Conservation (phyloP, 2,888 invertebrate species). For the Amorpha juglandis region DNA sequence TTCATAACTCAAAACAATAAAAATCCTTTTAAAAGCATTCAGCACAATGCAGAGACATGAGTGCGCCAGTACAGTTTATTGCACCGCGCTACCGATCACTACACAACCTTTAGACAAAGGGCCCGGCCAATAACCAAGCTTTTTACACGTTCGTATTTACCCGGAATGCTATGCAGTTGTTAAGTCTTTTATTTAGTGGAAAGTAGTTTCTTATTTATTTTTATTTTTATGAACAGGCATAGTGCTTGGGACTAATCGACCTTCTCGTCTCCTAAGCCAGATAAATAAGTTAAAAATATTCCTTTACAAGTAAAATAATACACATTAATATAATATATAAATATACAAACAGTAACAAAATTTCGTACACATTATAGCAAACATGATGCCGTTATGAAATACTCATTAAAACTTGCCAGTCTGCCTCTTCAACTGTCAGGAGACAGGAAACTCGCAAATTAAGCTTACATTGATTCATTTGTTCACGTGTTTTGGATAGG, state of each 20-base stretch:
- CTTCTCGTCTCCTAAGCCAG: too few species aligned
- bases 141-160: neutral
- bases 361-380: neutral
- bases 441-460: slow-evolving; percentile 27
- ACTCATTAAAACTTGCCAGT: slow-evolving; percentile 28
- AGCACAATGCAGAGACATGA: neutral
- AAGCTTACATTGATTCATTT: slow-evolving; percentile 28
- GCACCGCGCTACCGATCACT: neutral
- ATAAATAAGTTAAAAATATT: too few species aligned
- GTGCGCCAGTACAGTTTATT: slow-evolving; percentile 11
- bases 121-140: neutral
- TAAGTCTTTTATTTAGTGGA: neutral
- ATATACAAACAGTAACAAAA: neutral
- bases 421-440: slow-evolving; percentile 17
- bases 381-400: slow-evolving; percentile 15
- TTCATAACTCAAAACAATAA: slow-evolving; percentile 24
- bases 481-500: slow-evolving; percentile 27
- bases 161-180: neutral
- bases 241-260: too few species aligned
- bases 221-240: too few species aligned
- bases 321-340: neutral
- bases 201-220: too few species aligned
- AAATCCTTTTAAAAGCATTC: slow-evolving; percentile 15
- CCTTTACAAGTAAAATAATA: too few species aligned
- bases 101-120: slow-evolving; percentile 18